These are phyloP conservation scores for Propithecus deckenii DNA, from an alignment of 2,797 vertebrate species.

Conservation along the genomic window DNA sequence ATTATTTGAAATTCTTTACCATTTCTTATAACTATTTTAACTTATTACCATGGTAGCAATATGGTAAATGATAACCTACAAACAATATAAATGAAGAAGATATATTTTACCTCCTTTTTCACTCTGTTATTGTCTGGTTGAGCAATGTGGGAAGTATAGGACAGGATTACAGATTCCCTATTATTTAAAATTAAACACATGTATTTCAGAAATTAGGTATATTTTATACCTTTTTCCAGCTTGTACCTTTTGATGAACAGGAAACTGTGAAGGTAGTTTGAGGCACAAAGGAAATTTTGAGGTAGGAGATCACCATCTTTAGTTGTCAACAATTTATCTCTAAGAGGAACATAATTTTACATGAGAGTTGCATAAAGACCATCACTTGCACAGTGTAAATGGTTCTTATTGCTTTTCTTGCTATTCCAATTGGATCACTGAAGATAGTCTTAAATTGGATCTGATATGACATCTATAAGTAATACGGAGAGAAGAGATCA, in stretches of 20 bases:
- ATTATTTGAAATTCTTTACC: conserved; percentile 40
- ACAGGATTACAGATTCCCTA: not conserved
- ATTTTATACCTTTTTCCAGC: not conserved
- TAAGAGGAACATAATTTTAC: not conserved
- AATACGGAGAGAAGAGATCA: not conserved
- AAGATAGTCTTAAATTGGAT: conserved; percentile 16
- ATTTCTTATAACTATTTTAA: conserved; percentile 46
- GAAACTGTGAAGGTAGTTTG: not conserved
- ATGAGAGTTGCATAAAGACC: not conserved
- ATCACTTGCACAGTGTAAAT: not conserved
- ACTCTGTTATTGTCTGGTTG: not conserved
- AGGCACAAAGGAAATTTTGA: conserved; percentile 22
- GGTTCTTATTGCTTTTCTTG: not conserved
- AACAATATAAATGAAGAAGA: conserved; percentile 43
- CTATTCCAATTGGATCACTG: conserved; percentile 4
- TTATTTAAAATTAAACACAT: conserved; percentile 41
- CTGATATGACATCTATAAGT: not conserved
- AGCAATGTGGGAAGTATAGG: not conserved
- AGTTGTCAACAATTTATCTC: not conserved
- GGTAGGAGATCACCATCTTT: not conserved
- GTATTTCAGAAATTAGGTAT: not conserved
- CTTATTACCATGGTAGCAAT: conserved; percentile 30
- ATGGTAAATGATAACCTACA: conserved; percentile 50
- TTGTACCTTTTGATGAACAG: not conserved
- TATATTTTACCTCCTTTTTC: conserved; percentile 19